Percentiles rank a stretch among this genome's conserved stretches.
phyloP scores from a whole-genome alignment of 2,113 vertebrate genomes.

The Chaetodon trifascialis region DNA sequence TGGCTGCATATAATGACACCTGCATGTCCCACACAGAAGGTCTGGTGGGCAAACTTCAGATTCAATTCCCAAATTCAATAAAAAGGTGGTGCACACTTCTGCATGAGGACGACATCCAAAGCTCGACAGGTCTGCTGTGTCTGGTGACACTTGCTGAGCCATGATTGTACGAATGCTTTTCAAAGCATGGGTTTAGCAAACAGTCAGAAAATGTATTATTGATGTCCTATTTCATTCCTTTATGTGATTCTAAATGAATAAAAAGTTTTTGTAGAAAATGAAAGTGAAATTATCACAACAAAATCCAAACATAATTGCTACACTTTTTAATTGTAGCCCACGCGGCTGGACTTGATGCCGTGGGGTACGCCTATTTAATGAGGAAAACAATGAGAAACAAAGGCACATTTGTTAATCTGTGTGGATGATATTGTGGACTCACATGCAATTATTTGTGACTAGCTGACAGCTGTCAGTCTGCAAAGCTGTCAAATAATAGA shows the following conservation, averaged over 20 bases:
- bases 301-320: neutral
- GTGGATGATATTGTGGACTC: neutral
- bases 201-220: too few relatives aligned
- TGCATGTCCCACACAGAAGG: too few relatives aligned
- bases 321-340: neutral
- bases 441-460: conserved; percentile 1
- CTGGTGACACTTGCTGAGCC: neutral
- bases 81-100: neutral
- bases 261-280: neutral
- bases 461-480: conserved; percentile 14
- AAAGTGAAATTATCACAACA: neutral
- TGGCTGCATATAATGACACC: too few relatives aligned
- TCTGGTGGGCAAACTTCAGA: too few relatives aligned
- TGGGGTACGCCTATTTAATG: neutral
- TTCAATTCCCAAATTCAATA: too few relatives aligned
- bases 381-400: neutral
- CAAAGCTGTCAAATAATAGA: conserved; percentile 34
- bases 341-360: neutral
- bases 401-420: conserved; percentile 2
- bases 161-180: neutral
- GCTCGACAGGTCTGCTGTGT: neutral
- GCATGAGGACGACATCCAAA: neutral
- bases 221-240: neutral
- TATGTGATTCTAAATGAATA: neutral
- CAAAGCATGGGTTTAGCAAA: neutral